These are phyloP conservation scores for Drosophila paulistorum DNA, from an alignment of 1,140 invertebrate species.

Conservation along the genomic window DNA sequence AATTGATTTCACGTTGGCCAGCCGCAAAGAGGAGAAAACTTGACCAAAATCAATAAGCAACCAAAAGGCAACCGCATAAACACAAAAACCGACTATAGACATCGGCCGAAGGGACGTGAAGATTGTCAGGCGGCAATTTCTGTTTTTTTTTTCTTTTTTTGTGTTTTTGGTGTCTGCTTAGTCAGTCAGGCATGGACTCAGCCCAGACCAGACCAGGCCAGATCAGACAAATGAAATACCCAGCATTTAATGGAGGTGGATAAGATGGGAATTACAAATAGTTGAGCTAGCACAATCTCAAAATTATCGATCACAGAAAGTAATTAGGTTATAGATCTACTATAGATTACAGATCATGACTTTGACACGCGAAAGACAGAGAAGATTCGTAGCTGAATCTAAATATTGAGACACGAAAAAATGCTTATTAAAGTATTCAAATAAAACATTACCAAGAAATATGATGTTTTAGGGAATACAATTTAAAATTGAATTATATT, in stretches of 20 bases:
- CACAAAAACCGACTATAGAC: conserved; percentile 27
- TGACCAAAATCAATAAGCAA: conserved; percentile 71
- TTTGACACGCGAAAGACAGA: too few relatives aligned
- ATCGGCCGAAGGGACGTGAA: conserved; percentile 16
- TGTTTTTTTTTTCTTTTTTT: not conserved
- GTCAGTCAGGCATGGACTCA: conserved; percentile 40
- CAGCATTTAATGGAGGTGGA: not conserved
- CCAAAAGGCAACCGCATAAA: conserved; percentile 60
- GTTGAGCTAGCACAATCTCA: too few relatives aligned
- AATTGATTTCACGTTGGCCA: conserved; percentile 72
- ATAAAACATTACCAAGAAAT: too few relatives aligned
- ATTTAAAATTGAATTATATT: too few relatives aligned
- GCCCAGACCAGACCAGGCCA: conserved; percentile 4
- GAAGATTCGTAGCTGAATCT: too few relatives aligned
- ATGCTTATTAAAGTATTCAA: too few relatives aligned
- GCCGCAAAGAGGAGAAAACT: conserved; percentile 58
- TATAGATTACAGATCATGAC: too few relatives aligned
- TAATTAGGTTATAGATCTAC: too few relatives aligned
- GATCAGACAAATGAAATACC: conserved; percentile 29
- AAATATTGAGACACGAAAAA: too few relatives aligned
- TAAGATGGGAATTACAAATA: not conserved
- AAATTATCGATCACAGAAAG: too few relatives aligned
- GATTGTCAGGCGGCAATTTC: conserved; percentile 43
- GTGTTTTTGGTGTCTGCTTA: conserved; percentile 46
- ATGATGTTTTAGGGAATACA: too few relatives aligned